Percentiles rank a stretch among this genome's conserved stretches.
Conservation (phyloP, 1,140 invertebrate genomes). For the Ridgeia piscesae region DNA sequence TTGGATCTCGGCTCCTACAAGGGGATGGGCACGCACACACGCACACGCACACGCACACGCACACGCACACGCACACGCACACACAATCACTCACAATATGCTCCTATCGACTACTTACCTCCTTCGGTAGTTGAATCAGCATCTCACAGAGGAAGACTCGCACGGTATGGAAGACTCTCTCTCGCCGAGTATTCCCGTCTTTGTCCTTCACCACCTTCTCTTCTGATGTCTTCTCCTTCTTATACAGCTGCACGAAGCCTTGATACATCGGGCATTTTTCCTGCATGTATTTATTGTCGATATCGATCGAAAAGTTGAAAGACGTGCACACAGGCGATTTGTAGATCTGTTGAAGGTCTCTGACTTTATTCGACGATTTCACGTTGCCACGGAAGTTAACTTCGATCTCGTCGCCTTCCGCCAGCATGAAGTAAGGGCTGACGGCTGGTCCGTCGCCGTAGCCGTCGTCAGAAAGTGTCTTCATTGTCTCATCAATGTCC, state of each 20-base stretch:
- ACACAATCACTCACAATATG: no score
- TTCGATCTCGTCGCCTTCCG: not conserved
- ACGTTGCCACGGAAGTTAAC: not conserved
- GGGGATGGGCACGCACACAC: no score
- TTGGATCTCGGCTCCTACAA: no score
- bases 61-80: no score
- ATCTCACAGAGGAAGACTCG: no score
- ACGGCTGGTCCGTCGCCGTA: constrained; percentile 46
- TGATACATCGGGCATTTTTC: not conserved
- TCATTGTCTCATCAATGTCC: constrained; percentile 31
- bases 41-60: no score
- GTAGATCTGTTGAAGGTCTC: not conserved
- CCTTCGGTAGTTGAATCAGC: no score
- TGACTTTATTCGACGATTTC: not conserved
- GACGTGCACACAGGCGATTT: not conserved
- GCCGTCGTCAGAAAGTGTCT: constrained; percentile 38
- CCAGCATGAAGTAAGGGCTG: not conserved
- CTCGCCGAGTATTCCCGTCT: no score
- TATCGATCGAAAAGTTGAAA: not conserved
- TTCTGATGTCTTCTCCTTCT: no score
- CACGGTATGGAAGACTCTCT: no score
- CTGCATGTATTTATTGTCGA: not conserved
- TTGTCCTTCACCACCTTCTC: no score
- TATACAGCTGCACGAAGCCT: not conserved
- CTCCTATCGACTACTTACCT: no score